Evolutionary conservation across 2,113 vertebrate genomes (phyloP), one percentile per base, ranked within the genome.

Genomic region (Potamarius usumacintae): DNA sequence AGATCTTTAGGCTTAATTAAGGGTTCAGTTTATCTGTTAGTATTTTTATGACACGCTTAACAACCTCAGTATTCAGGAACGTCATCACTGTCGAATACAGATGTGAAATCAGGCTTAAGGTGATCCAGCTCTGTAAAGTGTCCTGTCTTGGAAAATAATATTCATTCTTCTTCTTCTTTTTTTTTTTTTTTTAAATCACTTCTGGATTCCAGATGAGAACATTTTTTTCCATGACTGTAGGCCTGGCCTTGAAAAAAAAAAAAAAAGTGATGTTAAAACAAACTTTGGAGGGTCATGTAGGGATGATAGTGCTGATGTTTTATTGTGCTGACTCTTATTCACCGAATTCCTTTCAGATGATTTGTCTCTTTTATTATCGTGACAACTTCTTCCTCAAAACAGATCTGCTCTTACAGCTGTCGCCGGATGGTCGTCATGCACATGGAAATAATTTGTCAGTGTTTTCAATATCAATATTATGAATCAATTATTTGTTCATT

Each of bases 161-260:
- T 42, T 3, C 42, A 3, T 42, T 42, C 42, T 42, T 42, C 42
- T 42, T 22, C 14, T 65, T 87, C 27, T 17, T 71, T 17, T 34
- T 71, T 71, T 27, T n/a, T n/a, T n/a, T 12, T 67, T 67, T 34
- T 71, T 6, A 15, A 17, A 63, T 18, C 53, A 42, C 58, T 60
- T 81, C 65, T 88, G 69, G 52, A 82, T 62, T 58, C 83, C 34
- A 83, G 79, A 88, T 80, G 89, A 90, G 80, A 79, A 82, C 17
- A 27, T 52, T 79, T 87, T 57, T 57, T 85, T 85, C 89, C 74
- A 74, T 86, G 58, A 86, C 77, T 85, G 63, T 60, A 8, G 10
- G 83, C 77, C 48, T 60, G 60, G 62, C 53, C 48, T 42, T 57
- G 63, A 27, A 60, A 81, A 78, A n/a, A 25, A 12, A 25, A 48